These are phyloP conservation scores for Drosophila rhopaloa DNA, from an alignment of 1,140 invertebrate species.

Conservation along the genomic window DNA sequence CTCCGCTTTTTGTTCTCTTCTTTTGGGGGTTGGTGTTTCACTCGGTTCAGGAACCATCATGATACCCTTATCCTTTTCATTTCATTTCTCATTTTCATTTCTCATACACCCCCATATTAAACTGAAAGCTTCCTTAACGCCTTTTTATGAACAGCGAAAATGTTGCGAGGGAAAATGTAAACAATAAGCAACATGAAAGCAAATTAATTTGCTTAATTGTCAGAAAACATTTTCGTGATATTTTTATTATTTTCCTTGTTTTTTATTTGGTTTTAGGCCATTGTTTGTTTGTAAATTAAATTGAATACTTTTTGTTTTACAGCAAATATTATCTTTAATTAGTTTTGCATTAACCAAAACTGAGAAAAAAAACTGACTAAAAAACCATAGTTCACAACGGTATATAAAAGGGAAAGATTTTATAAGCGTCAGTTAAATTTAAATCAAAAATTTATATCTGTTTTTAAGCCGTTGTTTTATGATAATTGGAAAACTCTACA, in stretches of 20 bases:
- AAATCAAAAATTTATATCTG: too few relatives aligned
- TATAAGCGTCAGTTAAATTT: too few relatives aligned
- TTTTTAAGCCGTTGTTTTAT: background rate
- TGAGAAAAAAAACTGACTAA: background rate
- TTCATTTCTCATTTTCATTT: background rate
- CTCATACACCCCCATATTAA: constrained; percentile 17
- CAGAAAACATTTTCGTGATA: constrained; percentile 32
- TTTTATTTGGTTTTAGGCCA: constrained; percentile 1
- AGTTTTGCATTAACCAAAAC: background rate
- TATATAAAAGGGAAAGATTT: too few relatives aligned
- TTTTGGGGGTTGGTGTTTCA: constrained; percentile 14
- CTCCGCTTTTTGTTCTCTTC: constrained; percentile 8
- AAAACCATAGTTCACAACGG: too few relatives aligned
- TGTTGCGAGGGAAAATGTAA: constrained; percentile 13
- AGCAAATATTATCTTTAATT: background rate
- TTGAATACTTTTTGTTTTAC: background rate
- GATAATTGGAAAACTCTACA: background rate
- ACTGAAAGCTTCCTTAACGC: constrained; percentile 47
- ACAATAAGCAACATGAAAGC: constrained; percentile 30
- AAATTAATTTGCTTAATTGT: constrained; percentile 59
- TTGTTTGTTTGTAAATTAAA: constrained; percentile 22
- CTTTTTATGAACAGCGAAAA: constrained; percentile 37
- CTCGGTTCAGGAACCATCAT: constrained; percentile 36
- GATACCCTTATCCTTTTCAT: constrained; percentile 32
- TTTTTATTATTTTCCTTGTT: constrained; percentile 9